Evolutionary conservation across 64 coral and sea anemone genomes (phyloP), one percentile per base, ranked within the genome.

Genomic region (Stylophora pistillata): DNA sequence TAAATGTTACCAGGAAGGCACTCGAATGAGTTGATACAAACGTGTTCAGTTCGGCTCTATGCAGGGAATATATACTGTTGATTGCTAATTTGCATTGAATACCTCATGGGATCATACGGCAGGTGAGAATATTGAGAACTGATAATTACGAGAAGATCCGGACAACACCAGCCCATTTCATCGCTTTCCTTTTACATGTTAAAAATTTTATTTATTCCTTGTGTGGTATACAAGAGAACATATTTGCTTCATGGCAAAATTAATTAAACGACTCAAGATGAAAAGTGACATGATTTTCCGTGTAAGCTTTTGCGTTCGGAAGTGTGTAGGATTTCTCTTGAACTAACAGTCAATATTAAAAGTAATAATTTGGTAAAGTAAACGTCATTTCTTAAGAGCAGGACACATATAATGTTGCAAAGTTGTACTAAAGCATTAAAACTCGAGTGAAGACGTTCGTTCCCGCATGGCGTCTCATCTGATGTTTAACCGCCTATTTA

Each of bases 141-240:
- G 37, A 84, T 84, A 54, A 84, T 70, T 84, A 70, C 80, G 53
- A 84, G 53, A 82, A 59, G 60, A 16, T 84, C 80, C 80, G 80
- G 80, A 84, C 69, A 62, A 70, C 80, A 84, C 77, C 55, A 60
- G 53, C 77, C 56, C 15, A 79, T 69, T 53, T 84, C 78, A 59
- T 60, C 78, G 78, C 58, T 82, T 82, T 82, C 78, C 37, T 84
- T 84, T 68, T 53, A 70, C 62, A 84, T 62, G 80, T 84, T 84
- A 41, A 84, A 84, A 60, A 68, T 84, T 84, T 53, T 84, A 84
- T 84, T 84, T 84, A 84, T 69, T 69, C 53, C 80, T n/a, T 84
- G 80, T 13, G 80, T 84, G 80, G 80, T 26, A 84, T 14, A 68
- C 41, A 70, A 69, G 80, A 63, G 33, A n/a, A 61, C 21, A 41